Evolutionary conservation across 2,113 vertebrate genomes (phyloP), one percentile per base, ranked within the genome.

Genomic region (Calidris pugnax): DNA sequence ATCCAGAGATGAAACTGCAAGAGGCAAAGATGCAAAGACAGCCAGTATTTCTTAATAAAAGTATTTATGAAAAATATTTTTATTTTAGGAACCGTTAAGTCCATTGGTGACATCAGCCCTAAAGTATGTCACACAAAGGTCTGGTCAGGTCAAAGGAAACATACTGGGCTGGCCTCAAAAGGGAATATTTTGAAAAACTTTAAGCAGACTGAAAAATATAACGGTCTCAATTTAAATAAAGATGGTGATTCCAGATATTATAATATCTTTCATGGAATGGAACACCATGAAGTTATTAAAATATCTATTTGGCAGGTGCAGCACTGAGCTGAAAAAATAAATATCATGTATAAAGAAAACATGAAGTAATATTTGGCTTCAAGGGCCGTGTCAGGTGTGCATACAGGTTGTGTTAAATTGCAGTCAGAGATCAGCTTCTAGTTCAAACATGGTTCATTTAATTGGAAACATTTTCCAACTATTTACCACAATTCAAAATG

Each of bases 351-450:
- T 72, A 68, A 91, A 89, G 48, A 67, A 91, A 95, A 75, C 3
- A 13, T 89, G 56, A 81, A 82, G 76, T n/a, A 73, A 48, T 84
- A 60, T 60, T 86, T 77, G 53, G 48, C 28, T 69, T 77, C 67
- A 53, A 27, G 33, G 60, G 43, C 48, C 0, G 0, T 59, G 28
- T 57, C 4, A 12, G 41, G 32, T 43, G n/a, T 0, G 0, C 8
- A 33, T 15, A 41, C 0, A 2, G 10, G 13, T 50, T 72, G 32
- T 81, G 69, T 7, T 37, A 71, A 94, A 87, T 23, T 73, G 16
- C n/a, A 69, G 39, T 62, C 35, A 60, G 23, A 48, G 56, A 57
- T 21, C 33, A 53, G 24, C 47, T 94, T 74, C 60, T 67, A 35
- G 15, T 48, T 91, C 6, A 85, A 79, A 96, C 89, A 30, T 20